phyloP scores from a whole-genome alignment of 2,113 vertebrate genomes.

The Pelvicachromis taeniatus region DNA sequence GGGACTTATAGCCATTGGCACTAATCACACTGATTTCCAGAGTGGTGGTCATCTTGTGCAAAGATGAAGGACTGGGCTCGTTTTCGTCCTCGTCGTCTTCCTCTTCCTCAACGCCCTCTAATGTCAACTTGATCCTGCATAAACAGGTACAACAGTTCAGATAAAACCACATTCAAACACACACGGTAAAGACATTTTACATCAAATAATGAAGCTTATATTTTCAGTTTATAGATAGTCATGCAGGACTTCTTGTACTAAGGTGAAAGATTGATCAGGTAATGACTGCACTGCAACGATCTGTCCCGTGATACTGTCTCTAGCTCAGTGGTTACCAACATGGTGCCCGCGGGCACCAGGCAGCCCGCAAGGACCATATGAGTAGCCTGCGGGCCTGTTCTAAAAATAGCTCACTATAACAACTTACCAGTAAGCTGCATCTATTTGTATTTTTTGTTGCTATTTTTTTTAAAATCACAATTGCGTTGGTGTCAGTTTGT shows the following conservation, averaged over 20 bases:
- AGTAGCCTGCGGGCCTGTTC: too few relatives aligned
- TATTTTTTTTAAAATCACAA: too few relatives aligned
- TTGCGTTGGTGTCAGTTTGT: too few relatives aligned
- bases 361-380: too few relatives aligned
- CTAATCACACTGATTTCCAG: conserved; percentile 89
- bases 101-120: conserved; percentile 92
- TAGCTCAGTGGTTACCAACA: neutral
- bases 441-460: too few relatives aligned
- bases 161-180: neutral
- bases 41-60: conserved; percentile 83
- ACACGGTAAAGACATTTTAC: neutral
- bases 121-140: conserved; percentile 78
- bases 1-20: conserved; percentile 80
- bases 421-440: too few relatives aligned
- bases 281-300: neutral
- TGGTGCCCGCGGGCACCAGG: too few relatives aligned
- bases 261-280: neutral
- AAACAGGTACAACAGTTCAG: neutral
- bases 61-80: conserved; percentile 67
- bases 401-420: too few relatives aligned
- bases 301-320: neutral
- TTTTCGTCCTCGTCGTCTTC: conserved; percentile 81
- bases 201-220: neutral
- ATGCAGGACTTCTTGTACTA: neutral
- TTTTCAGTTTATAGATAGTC: rapidly evolving